Evolutionary conservation across 2,888 invertebrate species (phyloP), one percentile per base, ranked within the genome.

Genomic region (Drosophila sordidula): DNA sequence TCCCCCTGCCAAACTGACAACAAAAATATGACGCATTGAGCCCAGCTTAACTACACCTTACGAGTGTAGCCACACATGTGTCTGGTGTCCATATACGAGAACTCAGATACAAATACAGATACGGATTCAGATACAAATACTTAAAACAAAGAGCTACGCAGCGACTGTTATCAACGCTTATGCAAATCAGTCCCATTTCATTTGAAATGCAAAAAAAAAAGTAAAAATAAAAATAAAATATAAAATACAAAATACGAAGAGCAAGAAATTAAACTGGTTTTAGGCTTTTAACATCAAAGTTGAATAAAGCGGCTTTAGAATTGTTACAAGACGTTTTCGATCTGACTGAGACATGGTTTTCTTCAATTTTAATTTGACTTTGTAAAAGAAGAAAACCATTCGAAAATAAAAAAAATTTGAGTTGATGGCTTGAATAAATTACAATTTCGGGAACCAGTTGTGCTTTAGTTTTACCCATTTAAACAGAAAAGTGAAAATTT

Each of bases 101-200:
- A 25, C 25, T 22, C 11, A 49, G 41, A 61, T 14, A 59, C 47
- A 57, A 12, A 29, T 26, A 26, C n/a, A 46, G 26, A 12, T 44
- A 55, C 29, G 26, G n/a, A n/a, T n/a, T 52, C n/a, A 55, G 29
- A 39, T 38, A 26, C 16, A 39, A 3, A 49, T 68, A 36, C 57
- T 50, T 46, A 55, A 41, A 62, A 54, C 36, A 72, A 64, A 58
- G 49, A 46, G 32, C 47, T 45, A 51, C 49, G 47, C 61, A 56
- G 61, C 52, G 63, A 62, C 26, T 88, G 68, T 89, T 89, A 85
- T 87, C 81, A 78, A 87, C 81, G 73, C 65, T 39, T 87, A 89
- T 89, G 89, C 87, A 84, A 85, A 85, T 89, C 54, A 67, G 69
- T 52, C 49, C 34, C 54, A 58, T 66, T 68, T 80, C 44, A 65